Base-by-base conservation (phyloP, 2,113 vertebrate species). In the Herpetotheres cachinnans region DNA sequence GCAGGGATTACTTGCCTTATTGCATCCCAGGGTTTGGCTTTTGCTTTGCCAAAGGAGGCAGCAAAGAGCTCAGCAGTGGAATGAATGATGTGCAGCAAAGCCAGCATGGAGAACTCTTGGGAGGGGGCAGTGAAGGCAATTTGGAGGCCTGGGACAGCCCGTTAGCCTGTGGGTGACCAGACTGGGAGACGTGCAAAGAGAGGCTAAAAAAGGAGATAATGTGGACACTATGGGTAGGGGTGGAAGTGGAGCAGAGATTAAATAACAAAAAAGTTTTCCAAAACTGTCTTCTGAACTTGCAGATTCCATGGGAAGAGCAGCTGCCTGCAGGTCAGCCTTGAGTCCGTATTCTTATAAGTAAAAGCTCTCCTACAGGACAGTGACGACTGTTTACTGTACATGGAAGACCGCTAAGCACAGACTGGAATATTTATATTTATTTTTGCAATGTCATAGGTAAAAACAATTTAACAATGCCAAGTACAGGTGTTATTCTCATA, bases 401-500 rank as follows among this genome's bases (percentile, higher is more conserved):
- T 82, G 59, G 58, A 38, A 92, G 62, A 94, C 65, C 6, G 7
- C 36, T 47, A 79, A 58, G 52, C 74, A 94, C 55, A 79, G 77
- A 86, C 76, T 95, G 86, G 86, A 96, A 97, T 98, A 97, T 96
- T 98, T 97, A 97, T 97, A 97, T 98, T 98, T 98, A 98, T 98
- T 98, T 98, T 97, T 98, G 74, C 97, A 96, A 92, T 95, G 81
- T 55, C 91, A 90, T 96, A 86, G 92, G 97, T 98, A 98, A 98
- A 98, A 98, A 98, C 94, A 96, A 93, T 96, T 97, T 96, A 97
- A 98, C 97, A 98, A 97, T 92, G 86, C 86, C 97, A 95, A 94
- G 89, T 98, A 98, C 96, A 98, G 95, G 94, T 97, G 97, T 98
- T 98, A 98, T 96, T 98, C 86, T 97, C 97, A 97, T 98, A 98